phyloP scores from a whole-genome alignment of 2,113 vertebrate species.

The Megalops atlanticus region DNA sequence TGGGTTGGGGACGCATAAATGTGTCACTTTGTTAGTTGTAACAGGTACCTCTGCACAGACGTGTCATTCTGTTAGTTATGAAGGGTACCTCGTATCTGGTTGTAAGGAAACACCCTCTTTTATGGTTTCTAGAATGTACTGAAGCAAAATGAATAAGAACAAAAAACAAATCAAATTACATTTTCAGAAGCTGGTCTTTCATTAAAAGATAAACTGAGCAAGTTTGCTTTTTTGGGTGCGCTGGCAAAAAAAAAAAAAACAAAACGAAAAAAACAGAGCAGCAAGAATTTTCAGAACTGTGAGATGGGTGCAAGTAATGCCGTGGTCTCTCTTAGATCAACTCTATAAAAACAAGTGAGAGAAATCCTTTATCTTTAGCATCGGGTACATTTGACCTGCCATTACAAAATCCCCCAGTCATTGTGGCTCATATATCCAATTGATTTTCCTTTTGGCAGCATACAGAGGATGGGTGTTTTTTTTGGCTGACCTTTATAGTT shows the following conservation, averaged over 20 bases:
- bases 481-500: slow-evolving; percentile 52
- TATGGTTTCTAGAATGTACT: slow-evolving; percentile 17
- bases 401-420: not conserved
- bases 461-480: slow-evolving; percentile 15
- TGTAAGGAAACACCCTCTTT: slow-evolving; percentile 33
- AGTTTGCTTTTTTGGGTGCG: slow-evolving; percentile 59
- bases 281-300: slow-evolving; percentile 36
- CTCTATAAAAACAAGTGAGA: not conserved
- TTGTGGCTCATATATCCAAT: not conserved
- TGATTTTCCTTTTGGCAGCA: slow-evolving; percentile 7
- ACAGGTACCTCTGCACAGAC: no score
- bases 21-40: no score
- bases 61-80: not conserved
- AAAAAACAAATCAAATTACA: not conserved
- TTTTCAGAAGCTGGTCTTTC: slow-evolving; percentile 15
- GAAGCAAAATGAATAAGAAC: not conserved
- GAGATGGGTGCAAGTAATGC: slow-evolving; percentile 36
- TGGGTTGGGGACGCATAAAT: slow-evolving; percentile 92
- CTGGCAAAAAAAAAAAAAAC: slow-evolving; percentile 43
- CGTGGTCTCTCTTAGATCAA: not conserved
- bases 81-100: slow-evolving; percentile 70
- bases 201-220: slow-evolving; percentile 1
- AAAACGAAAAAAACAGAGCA: slow-evolving; percentile 41
- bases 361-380: not conserved
- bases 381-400: slow-evolving; percentile 6